Evolutionary conservation across 2,888 invertebrate genomes (phyloP), one percentile per base, ranked within the genome.

Genomic region (Leucophora obtusa): DNA sequence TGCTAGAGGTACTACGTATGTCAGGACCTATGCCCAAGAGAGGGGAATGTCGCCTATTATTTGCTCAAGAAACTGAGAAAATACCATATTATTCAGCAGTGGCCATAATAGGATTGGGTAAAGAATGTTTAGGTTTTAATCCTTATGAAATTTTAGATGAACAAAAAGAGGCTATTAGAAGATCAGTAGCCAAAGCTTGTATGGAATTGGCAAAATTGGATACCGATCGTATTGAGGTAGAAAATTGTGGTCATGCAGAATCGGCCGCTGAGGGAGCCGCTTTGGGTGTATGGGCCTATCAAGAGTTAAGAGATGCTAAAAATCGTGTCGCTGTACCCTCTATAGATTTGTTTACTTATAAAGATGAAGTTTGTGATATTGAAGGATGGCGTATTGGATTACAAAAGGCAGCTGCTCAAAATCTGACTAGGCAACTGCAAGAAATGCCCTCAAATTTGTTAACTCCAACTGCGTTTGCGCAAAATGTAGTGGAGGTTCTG

Each of bases 401-500:
- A 33, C 90, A 93, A 71, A 93, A 95, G 86, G 96, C 95, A 0
- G 94, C 94, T 74, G 94, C 95, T 0, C 96, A 97, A 89, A 96
- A 96, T 89, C 91, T 96, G 73, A 94, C 95, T 0, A 91, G 96
- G 6, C 93, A 92, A 83, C 89, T 96, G 11, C 95, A 95, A 92
- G 96, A 96, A 89, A 93, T 94, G 86, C 96, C 96, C 0, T 93
- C 96, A 1, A 96, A 96, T 87, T 86, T 93, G 72, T 92, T 96
- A 87, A 96, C 95, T 2, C 96, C 96, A 0, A 95, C 94, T 0
- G 92, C 92, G 6, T 96, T 96, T 88, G 94, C 95, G 2, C 93
- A 95, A 89, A 92, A 93, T 84, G 93, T 94, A 1, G 88, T 88
- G 4, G 86, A 89, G 60, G 86, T 88, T 0, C 79, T 89, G 3